Evolutionary conservation across 2,888 invertebrate species (phyloP).

Genomic region (Mechanitis mazaeus): DNA sequence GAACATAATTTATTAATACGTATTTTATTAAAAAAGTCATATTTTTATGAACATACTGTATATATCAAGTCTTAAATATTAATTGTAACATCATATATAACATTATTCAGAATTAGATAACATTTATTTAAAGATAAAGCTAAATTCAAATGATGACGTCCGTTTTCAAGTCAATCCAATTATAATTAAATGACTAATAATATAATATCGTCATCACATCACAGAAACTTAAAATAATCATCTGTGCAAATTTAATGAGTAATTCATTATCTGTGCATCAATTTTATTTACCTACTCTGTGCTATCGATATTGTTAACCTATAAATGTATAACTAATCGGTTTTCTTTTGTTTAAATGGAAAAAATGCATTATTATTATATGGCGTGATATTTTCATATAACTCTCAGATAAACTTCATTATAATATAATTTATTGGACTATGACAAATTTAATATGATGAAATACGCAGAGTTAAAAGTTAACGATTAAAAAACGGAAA

Average conservation of each 20-base stretch:
- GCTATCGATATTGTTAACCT: neutral
- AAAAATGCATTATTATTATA: slow-evolving; percentile 5
- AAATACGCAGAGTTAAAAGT: neutral
- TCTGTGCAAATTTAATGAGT: neutral
- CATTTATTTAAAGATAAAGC: too few species aligned
- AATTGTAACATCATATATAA: too few species aligned
- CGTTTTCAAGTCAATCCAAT: too few species aligned
- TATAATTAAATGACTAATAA: too few species aligned
- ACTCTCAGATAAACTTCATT: slow-evolving; percentile 4
- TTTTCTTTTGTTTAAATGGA: slow-evolving; percentile 4
- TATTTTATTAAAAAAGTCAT: too few species aligned
- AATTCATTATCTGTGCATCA: neutral
- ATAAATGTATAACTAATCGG: neutral
- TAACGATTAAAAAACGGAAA: too few species aligned
- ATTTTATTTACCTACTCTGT: neutral
- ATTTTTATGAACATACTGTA: too few species aligned
- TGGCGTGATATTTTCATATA: slow-evolving; percentile 6
- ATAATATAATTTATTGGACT: slow-evolving; percentile 1
- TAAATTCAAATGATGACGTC: too few species aligned
- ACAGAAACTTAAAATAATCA: neutral
- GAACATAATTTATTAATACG: too few species aligned
- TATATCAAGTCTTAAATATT: too few species aligned
- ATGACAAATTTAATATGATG: neutral
- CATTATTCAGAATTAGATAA: too few species aligned
- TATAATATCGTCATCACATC: neutral